These are phyloP conservation scores for Pseudochirops cupreus DNA, from an alignment of 2,797 vertebrate genomes.

Conservation along the genomic window DNA sequence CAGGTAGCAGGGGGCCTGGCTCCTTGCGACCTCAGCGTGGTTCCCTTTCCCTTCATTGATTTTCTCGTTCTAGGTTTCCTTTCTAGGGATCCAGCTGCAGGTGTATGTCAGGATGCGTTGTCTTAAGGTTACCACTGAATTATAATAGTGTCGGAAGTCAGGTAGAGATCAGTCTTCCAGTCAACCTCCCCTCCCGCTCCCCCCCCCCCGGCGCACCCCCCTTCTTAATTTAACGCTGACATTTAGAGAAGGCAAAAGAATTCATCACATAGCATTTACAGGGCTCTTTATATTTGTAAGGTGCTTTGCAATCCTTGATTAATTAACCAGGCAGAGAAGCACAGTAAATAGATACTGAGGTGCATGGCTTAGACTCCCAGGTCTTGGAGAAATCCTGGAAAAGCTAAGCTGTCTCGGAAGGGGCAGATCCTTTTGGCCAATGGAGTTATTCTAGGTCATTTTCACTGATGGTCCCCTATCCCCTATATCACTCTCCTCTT, in stretches of 20 bases:
- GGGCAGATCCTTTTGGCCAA: conserved; percentile 48
- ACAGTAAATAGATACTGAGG: conserved; percentile 65
- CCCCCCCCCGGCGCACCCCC: background rate
- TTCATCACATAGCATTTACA: conserved; percentile 61
- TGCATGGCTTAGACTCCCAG: conserved; percentile 27
- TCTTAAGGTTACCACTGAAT: conserved; percentile 11
- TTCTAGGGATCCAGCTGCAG: conserved; percentile 62
- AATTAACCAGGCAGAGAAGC: conserved; percentile 65
- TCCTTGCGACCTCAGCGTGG: conserved; percentile 25
- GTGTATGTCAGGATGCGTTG: background rate
- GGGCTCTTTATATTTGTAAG: conserved; percentile 62
- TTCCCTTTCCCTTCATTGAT: conserved; percentile 50
- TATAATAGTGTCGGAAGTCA: conserved; percentile 48
- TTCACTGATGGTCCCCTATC: background rate
- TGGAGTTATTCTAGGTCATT: background rate
- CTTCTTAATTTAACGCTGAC: conserved; percentile 61
- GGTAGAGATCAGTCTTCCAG: conserved; percentile 28
- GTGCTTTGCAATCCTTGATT: conserved; percentile 63
- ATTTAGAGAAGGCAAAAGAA: conserved; percentile 59
- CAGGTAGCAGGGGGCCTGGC: conserved; percentile 55
- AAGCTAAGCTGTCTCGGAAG: conserved; percentile 1
- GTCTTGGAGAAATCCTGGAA: conserved; percentile 44
- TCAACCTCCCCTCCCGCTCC: background rate
- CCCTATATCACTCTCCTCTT: background rate
- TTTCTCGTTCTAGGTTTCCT: conserved; percentile 65